A percentile compares a stretch with the other conserved stretches of the same genome.
Conservation (phyloP, 2,888 invertebrate genomes). For the Drosophila niveifrons region DNA sequence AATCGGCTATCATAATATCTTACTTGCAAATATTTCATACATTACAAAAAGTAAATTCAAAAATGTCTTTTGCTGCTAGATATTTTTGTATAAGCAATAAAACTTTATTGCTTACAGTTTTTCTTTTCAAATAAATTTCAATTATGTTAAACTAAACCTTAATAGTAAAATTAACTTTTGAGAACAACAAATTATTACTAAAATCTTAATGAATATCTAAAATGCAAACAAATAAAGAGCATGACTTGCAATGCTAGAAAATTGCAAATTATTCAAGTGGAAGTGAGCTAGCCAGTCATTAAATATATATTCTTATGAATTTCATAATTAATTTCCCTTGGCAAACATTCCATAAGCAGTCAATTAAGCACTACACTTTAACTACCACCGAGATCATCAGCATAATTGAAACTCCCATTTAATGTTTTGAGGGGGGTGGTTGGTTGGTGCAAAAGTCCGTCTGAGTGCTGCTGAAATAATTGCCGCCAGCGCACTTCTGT, state of each 20-base stretch:
- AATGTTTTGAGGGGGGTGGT: not conserved
- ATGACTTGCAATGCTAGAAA: not conserved
- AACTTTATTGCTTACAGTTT: too few species aligned
- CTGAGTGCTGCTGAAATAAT: conserved; percentile 37
- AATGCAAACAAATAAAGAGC: not conserved
- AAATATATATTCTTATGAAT: not conserved
- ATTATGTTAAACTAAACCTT: too few species aligned
- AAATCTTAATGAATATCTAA: not conserved
- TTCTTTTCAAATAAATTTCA: too few species aligned
- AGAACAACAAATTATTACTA: not conserved
- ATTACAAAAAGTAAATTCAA: too few species aligned
- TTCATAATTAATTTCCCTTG: conserved; percentile 7
- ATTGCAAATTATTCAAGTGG: not conserved
- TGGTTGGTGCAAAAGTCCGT: conserved; percentile 14
- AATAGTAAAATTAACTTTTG: too few species aligned
- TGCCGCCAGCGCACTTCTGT: conserved; percentile 43
- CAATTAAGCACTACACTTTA: conserved; percentile 8
- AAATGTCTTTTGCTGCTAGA: too few species aligned
- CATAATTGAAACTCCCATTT: conserved; percentile 11
- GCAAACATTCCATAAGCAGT: conserved; percentile 11
- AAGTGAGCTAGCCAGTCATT: not conserved
- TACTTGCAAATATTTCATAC: too few species aligned
- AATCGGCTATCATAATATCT: too few species aligned
- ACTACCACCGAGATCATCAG: conserved; percentile 1
- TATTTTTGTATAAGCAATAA: too few species aligned